Evolutionary conservation across 2,113 vertebrate genomes (phyloP), one percentile per base, ranked within the genome.

Genomic region (Rhinopomastus cyanomelas): DNA sequence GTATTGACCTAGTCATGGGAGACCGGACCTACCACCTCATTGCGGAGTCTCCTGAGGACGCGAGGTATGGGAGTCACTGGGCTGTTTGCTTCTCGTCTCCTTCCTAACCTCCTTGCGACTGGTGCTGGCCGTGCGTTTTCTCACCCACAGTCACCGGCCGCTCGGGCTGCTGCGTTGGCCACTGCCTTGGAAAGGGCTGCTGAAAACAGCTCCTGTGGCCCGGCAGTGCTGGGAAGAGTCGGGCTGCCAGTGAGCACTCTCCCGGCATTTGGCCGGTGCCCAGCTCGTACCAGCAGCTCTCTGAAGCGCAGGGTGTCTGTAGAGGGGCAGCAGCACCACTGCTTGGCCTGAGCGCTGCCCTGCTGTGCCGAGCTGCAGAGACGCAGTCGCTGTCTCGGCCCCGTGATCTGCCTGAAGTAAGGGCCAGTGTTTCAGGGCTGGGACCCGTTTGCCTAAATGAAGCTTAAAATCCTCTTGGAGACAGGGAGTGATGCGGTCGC

Each of bases 1-100:
- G 99, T 23, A 98, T 99, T 52, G 98, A 99, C 79, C 98, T 99
- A 17, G 94, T 99, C 67, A 98, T 98, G 98, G 95, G 96, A 2
- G 98, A 98, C 18, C 97, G 99, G 77, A 99, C 98, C 8, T 99
- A 98, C 95, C 98, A 99, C 53, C 98, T 99, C 93, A 98, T 99
- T n/a, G 98, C 99, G 0, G 99, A 99, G 79, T 98, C 98, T 16
- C 98, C 99, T 0, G 99, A 99, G 87, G 99, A 99, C 22, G 99
- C 99, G 94, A 99, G 99, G 99, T 98, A 93, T 87, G 95, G 39
- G 30, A 4, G 69, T 56, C 20, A 48, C 19, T 15, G 11, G 3
- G 7, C 14, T 12, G 17, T 20, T 3, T 4, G 15, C 3, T 11
- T 12, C 6, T 15, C 44, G 7, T 9, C 8, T 37, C 12, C 17